These are phyloP conservation scores for Lepidurus packardi DNA, from an alignment of 1,140 invertebrate species.

Conservation along the genomic window DNA sequence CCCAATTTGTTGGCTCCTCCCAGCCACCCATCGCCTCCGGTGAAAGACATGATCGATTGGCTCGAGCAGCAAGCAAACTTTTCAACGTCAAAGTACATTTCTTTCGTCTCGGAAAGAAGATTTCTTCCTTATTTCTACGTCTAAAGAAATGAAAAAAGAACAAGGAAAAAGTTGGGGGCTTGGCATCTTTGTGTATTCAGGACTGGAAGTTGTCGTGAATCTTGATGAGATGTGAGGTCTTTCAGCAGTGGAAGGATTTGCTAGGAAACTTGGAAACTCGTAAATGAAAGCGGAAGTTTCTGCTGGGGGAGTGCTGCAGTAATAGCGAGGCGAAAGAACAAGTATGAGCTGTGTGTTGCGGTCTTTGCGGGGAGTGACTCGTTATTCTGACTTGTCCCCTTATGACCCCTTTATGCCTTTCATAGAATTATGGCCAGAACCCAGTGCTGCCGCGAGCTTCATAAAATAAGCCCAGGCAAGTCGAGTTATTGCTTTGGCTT, in stretches of 20 bases:
- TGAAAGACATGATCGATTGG: slow-evolving; percentile 5
- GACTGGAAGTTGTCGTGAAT: slow-evolving; percentile 3
- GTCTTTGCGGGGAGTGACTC: slow-evolving; percentile 3
- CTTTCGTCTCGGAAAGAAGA: too few relatives aligned
- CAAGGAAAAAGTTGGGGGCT: not conserved
- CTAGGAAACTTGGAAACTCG: not conserved
- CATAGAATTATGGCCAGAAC: slow-evolving; percentile 15
- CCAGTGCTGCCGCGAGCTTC: not conserved
- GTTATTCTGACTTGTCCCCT: slow-evolving; percentile 9
- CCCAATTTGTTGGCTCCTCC: not conserved
- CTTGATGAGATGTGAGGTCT: not conserved
- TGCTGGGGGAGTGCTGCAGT: not conserved
- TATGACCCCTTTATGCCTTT: slow-evolving; percentile 2
- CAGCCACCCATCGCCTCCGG: not conserved
- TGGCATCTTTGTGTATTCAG: not conserved
- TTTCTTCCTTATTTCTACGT: not conserved
- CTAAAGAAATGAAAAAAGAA: not conserved
- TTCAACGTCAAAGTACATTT: too few relatives aligned
- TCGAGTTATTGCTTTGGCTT: not conserved
- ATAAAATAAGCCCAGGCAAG: not conserved
- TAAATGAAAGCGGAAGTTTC: not conserved
- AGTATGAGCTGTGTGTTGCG: not conserved
- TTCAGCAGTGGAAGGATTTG: not conserved
- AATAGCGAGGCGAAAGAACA: not conserved
- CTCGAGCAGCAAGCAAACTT: not conserved